Evolutionary conservation across 2,113 vertebrate genomes (phyloP), one percentile per base, ranked within the genome.

Genomic region (Pterophyllum scalare): DNA sequence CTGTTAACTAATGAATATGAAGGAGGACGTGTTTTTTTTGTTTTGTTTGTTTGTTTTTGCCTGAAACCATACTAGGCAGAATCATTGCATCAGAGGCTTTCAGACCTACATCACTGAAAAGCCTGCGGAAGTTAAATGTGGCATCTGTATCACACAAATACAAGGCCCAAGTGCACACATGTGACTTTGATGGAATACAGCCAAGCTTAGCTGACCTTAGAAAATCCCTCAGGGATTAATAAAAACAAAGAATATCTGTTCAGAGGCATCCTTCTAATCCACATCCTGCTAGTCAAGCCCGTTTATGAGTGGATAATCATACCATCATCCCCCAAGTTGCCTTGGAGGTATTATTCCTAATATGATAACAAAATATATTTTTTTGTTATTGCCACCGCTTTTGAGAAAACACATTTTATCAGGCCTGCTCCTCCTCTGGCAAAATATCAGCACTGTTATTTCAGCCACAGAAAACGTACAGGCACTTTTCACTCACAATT

Each of bases 191-290:
- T 88, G 88, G 83, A 91, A 86, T 79, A 28, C 54, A 85, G 81
- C 81, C 87, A 89, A 90, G 80, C 15, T 87, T 83, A 80, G 77
- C 75, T 88, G 90, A 92, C 90, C 85, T 91, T 90, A 89, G 61
- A 90, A 88, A 91, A 89, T 90, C 90, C 89, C 89, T 56, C 59
- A 82, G 89, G 92, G 87, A 88, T 91, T 90, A 88, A 88, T 86
- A 88, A 90, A 81, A 89, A 92, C 90, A 93, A 93, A 79, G 83
- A 89, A 78, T 89, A 65, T 81, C 84, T 92, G 77, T 92, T 90
- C 79, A 49, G 83, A 91, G 85, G 72, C 79, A 86, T 91, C 59
- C 64, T 93, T 85, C 26, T 82, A 77, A 82, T 85, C 58, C 79
- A 84, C 87, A 83, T 88, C 84, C 82, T 88, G 89, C 85, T 72